Base-by-base conservation (phyloP, 2,888 invertebrate species). In the Pogonocherus hispidulus region DNA sequence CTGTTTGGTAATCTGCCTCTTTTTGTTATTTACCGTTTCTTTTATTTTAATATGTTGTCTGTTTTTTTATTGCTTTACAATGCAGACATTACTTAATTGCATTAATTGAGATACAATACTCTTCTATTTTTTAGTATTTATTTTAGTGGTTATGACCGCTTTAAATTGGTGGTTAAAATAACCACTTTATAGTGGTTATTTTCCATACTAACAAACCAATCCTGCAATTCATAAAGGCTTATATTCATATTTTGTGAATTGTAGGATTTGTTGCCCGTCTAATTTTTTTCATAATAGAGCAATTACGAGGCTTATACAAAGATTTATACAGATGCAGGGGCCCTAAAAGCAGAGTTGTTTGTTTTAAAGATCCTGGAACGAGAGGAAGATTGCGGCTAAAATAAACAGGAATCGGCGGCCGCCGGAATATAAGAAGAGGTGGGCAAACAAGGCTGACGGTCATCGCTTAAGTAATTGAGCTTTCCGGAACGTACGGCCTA, bases 381-480 rank as follows among this genome's bases (percentile, higher is more conserved):
- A 75, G 78, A 80, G 78, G 72, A 78, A 80, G 79, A 80, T 78
- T 80, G 80, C 73, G 73, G 74, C 72, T 73, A 79, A 79, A 81
- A 78, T 74, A 81, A 82, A 81, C 74, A 81, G 63, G 60, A 66
- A 55, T 55, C 70, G 76, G 70, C 57, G 60, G 71, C 69, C 59
- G 72, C 60, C 69, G 69, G 75, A 78, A 78, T 76, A 74, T 80
- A 79, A 81, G 80, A 80, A 82, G 82, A 83, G 82, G 80, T 82
- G 78, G 76, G 82, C 74, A 83, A 84, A 83, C 81, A 84, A 71
- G 59, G 76, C 79, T 78, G 80, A 76, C 82, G 83, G 83, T 81
- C 83, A 83, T 82, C 82, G 81, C 81, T 82, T 83, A 83, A 84
- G 83, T 84, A 84, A 84, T 84, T 83, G 83, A 75, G 81, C 77